These are phyloP conservation scores for Idaea straminata DNA, from an alignment of 2,888 invertebrate species.

Conservation along the genomic window DNA sequence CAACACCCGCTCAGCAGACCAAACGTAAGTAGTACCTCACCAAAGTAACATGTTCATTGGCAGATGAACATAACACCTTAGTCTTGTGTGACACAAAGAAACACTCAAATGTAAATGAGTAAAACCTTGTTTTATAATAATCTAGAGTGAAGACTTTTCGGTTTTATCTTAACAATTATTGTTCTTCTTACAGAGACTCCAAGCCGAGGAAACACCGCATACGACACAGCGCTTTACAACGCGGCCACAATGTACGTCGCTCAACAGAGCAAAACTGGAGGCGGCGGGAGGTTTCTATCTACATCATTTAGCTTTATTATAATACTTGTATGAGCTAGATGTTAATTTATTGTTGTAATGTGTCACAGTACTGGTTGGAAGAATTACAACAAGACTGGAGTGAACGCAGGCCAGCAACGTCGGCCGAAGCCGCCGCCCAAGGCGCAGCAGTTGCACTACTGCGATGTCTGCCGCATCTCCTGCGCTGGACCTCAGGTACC, in stretches of 20 bases:
- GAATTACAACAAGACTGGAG: conserved; percentile 71
- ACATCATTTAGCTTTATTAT: conserved; percentile 1
- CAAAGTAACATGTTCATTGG: not conserved
- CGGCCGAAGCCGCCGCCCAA: conserved; percentile 91
- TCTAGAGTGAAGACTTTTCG: too few species aligned
- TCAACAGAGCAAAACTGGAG: conserved; percentile 83
- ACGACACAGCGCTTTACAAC: conserved; percentile 97
- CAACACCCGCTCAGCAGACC: conserved; percentile 79
- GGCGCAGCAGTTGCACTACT: conserved; percentile 97
- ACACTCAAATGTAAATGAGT: too few species aligned
- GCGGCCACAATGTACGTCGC: conserved; percentile 97
- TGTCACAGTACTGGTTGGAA: conserved; percentile 56
- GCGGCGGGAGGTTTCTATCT: conserved; percentile 53
- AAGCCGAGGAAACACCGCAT: conserved; percentile 89
- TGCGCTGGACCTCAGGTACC: conserved; percentile 94
- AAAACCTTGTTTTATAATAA: too few species aligned
- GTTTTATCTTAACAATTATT: not conserved
- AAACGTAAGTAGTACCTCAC: conserved; percentile 80
- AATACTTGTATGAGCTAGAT: conserved; percentile 5
- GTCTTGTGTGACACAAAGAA: too few species aligned
- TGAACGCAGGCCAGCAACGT: conserved; percentile 80
- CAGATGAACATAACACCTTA: not conserved
- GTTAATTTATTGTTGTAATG: too few species aligned
- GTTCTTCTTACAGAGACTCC: conserved; percentile 61
- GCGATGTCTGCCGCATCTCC: conserved; percentile 99